Percentiles rank a stretch among this genome's conserved stretches.
These are phyloP conservation scores for Marasmarcha lunaedactyla DNA, from an alignment of 2,888 invertebrate species.

Conservation along the genomic window DNA sequence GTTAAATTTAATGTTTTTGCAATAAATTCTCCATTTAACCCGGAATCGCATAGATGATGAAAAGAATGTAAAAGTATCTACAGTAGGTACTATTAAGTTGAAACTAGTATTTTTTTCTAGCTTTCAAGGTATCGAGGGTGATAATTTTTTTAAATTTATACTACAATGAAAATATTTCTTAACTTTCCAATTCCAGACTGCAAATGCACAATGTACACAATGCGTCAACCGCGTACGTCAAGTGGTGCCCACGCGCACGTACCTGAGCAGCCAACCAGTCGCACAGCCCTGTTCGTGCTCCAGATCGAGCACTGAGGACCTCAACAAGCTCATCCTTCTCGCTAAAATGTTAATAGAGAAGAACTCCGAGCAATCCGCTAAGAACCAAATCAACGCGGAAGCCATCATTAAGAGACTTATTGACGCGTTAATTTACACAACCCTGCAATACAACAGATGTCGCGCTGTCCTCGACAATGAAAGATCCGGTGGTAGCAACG, in stretches of 20 bases:
- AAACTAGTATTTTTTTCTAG: no score
- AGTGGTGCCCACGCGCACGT: slow-evolving; percentile 6
- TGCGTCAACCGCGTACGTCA: slow-evolving; percentile 14
- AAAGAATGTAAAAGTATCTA: no score
- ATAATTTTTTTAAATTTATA: no score
- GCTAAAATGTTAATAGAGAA: slow-evolving; percentile 19
- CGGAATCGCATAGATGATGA: no score
- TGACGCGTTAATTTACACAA: slow-evolving; percentile 39
- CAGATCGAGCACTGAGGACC: slow-evolving; percentile 15
- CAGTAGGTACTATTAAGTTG: no score
- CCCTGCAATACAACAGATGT: slow-evolving; percentile 22
- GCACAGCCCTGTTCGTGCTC: neutral
- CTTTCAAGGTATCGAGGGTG: no score
- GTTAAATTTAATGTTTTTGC: no score
- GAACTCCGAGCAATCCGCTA: slow-evolving; percentile 7
- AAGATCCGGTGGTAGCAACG: slow-evolving; percentile 3
- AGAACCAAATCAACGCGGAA: slow-evolving; percentile 21
- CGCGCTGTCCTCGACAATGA: slow-evolving; percentile 5
- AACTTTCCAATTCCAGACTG: no score
- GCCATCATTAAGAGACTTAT: slow-evolving; percentile 42
- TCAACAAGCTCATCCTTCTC: slow-evolving; percentile 17
- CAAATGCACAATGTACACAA: no score
- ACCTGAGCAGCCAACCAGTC: slow-evolving; percentile 2
- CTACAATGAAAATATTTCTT: no score
- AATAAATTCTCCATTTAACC: no score